Percentiles rank a stretch among this genome's conserved stretches.
Conservation (phyloP, 2,113 vertebrate genomes). For the Ptychochromis oligacanthus region DNA sequence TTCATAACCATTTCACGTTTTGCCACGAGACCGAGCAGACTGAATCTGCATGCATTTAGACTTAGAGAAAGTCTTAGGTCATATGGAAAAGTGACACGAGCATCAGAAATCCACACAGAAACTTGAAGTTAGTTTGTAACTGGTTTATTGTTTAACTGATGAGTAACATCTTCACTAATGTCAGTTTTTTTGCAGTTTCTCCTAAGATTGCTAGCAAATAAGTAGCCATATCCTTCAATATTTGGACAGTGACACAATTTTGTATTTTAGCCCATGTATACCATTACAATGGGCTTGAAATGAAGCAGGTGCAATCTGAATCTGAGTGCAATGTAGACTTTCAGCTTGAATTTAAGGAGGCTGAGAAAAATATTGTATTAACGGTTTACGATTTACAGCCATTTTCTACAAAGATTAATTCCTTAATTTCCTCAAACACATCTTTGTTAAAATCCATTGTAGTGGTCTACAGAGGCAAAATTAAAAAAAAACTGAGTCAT, state of each 20-base stretch:
- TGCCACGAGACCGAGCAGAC: background rate
- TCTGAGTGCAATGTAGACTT: too few species aligned
- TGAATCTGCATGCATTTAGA: too few species aligned
- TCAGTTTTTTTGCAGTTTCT: background rate
- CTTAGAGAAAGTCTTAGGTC: too few species aligned
- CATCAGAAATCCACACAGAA: too few species aligned
- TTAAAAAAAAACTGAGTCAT: background rate
- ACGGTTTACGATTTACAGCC: background rate
- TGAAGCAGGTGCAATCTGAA: too few species aligned
- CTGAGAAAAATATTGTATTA: background rate
- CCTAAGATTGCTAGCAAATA: too few species aligned
- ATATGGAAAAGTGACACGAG: too few species aligned
- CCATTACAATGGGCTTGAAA: too few species aligned
- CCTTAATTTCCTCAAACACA: background rate
- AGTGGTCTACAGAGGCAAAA: rapidly evolving
- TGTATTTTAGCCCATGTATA: too few species aligned
- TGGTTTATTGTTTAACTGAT: background rate
- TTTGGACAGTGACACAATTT: too few species aligned
- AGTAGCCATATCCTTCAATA: too few species aligned
- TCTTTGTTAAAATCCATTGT: background rate
- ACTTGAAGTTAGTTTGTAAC: background rate
- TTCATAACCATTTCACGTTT: background rate
- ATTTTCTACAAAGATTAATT: background rate
- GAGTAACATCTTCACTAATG: background rate
- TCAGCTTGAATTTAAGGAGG: too few species aligned